These are phyloP conservation scores for Eptesicus fuscus DNA, from an alignment of 2,113 vertebrate genomes.

Conservation along the genomic window DNA sequence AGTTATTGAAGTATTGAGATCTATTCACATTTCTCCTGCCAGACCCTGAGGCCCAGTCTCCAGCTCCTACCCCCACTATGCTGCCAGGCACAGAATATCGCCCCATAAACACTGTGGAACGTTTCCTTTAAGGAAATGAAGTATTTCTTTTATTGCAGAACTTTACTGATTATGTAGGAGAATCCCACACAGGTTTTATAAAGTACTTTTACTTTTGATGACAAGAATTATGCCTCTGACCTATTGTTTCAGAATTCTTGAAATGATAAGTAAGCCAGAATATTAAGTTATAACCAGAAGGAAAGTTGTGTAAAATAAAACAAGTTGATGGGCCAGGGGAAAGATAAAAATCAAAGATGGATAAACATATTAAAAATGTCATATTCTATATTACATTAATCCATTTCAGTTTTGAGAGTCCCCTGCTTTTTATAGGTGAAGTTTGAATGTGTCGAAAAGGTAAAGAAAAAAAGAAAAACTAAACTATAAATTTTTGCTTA, in stretches of 20 bases:
- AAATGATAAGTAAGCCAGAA: slow-evolving; percentile 1
- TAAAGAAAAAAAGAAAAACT: background rate
- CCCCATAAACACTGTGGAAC: background rate
- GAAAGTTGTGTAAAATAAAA: background rate
- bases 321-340: background rate
- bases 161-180: background rate
- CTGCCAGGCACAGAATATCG: too few species aligned
- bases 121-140: slow-evolving; percentile 17
- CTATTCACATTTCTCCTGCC: too few species aligned
- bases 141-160: background rate
- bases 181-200: background rate
- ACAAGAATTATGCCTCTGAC: background rate
- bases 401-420: background rate
- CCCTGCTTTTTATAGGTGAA: background rate
- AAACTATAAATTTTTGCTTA: background rate
- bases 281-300: background rate
- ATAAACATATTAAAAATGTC: background rate
- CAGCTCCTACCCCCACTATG: too few species aligned
- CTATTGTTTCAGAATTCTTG: slow-evolving; percentile 18
- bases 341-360: background rate
- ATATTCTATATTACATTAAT: background rate
- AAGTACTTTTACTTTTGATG: background rate
- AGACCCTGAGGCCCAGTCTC: too few species aligned
- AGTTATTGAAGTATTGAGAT: too few species aligned
- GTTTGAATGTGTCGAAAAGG: background rate